These are phyloP conservation scores for Equus przewalskii DNA, from an alignment of 2,113 vertebrate genomes.

Conservation along the genomic window DNA sequence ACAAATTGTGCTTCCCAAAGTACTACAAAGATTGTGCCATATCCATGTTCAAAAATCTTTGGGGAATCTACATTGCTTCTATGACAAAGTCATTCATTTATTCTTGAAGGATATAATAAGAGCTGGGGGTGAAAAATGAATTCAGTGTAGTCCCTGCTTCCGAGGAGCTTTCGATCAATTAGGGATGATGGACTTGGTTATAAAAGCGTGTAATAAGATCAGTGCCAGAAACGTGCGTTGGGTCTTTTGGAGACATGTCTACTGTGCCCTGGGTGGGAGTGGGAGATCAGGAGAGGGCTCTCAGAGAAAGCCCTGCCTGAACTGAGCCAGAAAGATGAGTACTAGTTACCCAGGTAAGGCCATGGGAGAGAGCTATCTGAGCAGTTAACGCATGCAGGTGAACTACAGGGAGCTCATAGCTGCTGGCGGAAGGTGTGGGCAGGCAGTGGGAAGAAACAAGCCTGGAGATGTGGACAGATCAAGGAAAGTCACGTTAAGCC, in stretches of 20 bases:
- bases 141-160: neutral
- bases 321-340: neutral
- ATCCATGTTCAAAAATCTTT: neutral
- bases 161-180: neutral
- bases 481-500: neutral
- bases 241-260: neutral
- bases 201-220: neutral
- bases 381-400: neutral
- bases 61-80: neutral
- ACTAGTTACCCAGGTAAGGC: neutral
- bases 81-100: constrained; percentile 33
- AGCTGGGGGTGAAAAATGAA: neutral
- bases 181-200: neutral
- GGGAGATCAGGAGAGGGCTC: neutral
- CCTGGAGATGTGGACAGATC: neutral
- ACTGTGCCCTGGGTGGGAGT: neutral
- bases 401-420: neutral
- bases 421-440: neutral
- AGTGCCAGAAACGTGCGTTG: neutral
- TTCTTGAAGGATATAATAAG: neutral
- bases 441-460: neutral
- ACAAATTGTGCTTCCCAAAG: neutral
- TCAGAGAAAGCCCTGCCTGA: neutral
- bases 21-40: neutral
- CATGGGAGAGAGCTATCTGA: neutral